phyloP scores from a whole-genome alignment of 2,888 invertebrate genomes.

The Leptopterna dolabrata region DNA sequence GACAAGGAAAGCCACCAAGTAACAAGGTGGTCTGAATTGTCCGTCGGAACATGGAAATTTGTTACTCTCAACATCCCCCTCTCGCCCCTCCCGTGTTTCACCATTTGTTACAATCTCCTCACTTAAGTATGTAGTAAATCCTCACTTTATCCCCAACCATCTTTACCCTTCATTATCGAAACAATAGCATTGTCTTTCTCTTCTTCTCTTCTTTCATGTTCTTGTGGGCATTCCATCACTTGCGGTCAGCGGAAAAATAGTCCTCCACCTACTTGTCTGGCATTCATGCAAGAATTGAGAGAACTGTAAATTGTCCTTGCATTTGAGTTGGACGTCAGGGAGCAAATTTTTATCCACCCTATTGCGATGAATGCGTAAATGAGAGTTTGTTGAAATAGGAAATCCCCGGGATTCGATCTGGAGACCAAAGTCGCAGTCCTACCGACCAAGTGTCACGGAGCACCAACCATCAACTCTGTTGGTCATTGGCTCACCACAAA shows the following conservation, averaged over 20 bases:
- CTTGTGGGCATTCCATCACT: slow-evolving; percentile 31
- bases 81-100: background rate
- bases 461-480: too few species aligned
- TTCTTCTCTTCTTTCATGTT: background rate
- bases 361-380: too few species aligned
- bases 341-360: too few species aligned
- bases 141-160: slow-evolving; percentile 45
- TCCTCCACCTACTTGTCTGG: too few species aligned
- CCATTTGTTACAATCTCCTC: slow-evolving; percentile 15
- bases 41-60: slow-evolving; percentile 50
- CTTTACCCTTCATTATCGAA: slow-evolving; percentile 44
- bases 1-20: slow-evolving; percentile 50
- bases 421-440: too few species aligned
- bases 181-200: slow-evolving; percentile 44
- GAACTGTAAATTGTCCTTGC: too few species aligned
- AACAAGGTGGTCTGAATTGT: slow-evolving; percentile 52
- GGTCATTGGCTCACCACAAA: too few species aligned
- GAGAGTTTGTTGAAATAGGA: too few species aligned
- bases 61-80: slow-evolving; percentile 8
- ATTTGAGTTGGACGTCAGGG: too few species aligned
- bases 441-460: too few species aligned
- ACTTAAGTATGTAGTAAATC: slow-evolving; percentile 51
- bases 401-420: too few species aligned
- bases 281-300: too few species aligned
- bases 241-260: background rate